Evolutionary conservation across 2,888 invertebrate species (phyloP).

Genomic region (Sthenelais limicola): DNA sequence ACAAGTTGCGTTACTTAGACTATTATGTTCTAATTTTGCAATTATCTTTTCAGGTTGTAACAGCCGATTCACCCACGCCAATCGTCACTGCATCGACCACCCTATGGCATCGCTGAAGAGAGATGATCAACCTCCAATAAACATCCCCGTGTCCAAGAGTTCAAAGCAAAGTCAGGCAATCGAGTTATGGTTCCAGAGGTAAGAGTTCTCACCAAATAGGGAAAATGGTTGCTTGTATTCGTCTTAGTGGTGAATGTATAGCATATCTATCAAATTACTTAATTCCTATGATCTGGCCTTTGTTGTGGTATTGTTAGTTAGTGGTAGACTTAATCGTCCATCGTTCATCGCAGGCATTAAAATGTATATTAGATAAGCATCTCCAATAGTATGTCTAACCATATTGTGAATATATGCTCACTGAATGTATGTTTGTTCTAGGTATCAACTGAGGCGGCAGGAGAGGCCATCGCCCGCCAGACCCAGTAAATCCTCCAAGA

Average conservation of each 20-base stretch:
- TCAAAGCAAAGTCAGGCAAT: slow-evolving; percentile 11
- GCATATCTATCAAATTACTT: no score
- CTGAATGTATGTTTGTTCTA: not conserved
- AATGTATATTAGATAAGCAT: no score
- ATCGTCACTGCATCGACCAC: slow-evolving; percentile 82
- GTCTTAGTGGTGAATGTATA: no score
- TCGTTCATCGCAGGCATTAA: no score
- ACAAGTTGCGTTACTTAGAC: no score
- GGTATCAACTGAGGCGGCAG: slow-evolving; percentile 19
- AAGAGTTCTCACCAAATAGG: no score
- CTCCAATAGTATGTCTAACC: not conserved
- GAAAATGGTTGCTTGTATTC: no score
- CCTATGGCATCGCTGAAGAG: slow-evolving; percentile 77
- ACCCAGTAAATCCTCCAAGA: slow-evolving; percentile 41
- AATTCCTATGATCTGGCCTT: no score
- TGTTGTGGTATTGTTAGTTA: no score
- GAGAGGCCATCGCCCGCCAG: slow-evolving; percentile 15
- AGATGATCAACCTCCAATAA: slow-evolving; percentile 38
- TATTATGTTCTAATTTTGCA: no score
- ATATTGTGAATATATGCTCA: not conserved
- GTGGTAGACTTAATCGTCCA: no score
- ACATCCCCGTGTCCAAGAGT: not conserved
- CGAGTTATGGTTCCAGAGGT: slow-evolving; percentile 47
- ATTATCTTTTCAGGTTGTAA: slow-evolving; percentile 74
- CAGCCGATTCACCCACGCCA: slow-evolving; percentile 83